phyloP scores from a whole-genome alignment of 2,888 invertebrate genomes.

The Eupithecia tripunctaria region DNA sequence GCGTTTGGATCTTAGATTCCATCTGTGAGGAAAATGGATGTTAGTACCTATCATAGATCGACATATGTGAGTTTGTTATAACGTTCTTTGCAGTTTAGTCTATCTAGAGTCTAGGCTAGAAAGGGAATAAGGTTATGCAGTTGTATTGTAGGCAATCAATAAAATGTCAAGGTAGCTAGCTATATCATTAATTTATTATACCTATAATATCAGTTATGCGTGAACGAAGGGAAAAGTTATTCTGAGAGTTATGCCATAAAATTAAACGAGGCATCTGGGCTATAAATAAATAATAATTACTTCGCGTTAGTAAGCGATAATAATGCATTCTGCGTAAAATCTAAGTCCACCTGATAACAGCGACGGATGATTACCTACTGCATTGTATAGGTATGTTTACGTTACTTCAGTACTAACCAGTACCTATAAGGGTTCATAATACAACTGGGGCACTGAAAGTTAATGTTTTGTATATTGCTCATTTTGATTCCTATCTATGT shows the following conservation, averaged over 20 bases:
- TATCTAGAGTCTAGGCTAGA: not conserved
- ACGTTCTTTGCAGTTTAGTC: not conserved
- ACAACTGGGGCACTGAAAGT: not conserved
- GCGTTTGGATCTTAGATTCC: not conserved
- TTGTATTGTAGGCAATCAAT: conserved; percentile 14
- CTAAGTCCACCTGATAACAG: conserved; percentile 9
- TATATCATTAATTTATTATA: not conserved
- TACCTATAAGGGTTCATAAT: not conserved
- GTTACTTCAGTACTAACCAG: not conserved
- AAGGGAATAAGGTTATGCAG: conserved; percentile 14
- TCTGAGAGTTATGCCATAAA: conserved; percentile 8
- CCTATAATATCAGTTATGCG: not conserved
- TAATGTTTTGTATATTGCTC: not conserved
- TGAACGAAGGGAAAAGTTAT: not conserved
- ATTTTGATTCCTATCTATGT: not conserved
- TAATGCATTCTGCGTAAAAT: conserved; percentile 13
- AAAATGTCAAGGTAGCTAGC: conserved; percentile 14
- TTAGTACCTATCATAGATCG: not conserved
- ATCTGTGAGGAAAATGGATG: not conserved
- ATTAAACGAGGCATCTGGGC: conserved; percentile 5
- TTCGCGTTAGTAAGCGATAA: not conserved
- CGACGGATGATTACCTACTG: not conserved
- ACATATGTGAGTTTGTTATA: not conserved
- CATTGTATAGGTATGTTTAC: not conserved
- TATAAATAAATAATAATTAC: conserved; percentile 5